Base-by-base conservation (phyloP, 2,888 invertebrate genomes). In the Ashinkailepas kermadecensis region DNA sequence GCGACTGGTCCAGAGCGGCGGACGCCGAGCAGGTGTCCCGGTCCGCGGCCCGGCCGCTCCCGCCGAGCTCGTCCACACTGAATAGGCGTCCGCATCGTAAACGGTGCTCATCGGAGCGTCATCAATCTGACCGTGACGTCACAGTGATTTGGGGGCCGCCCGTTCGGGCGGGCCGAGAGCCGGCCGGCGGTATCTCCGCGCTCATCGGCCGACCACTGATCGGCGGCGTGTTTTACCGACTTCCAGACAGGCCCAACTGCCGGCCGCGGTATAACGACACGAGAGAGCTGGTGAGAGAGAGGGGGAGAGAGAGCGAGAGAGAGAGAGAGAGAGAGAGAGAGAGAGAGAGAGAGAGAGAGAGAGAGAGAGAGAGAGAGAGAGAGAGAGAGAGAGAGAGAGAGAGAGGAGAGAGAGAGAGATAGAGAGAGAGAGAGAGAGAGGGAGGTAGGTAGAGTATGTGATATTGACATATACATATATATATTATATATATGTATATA, bases 41-140 rank as follows among this genome's bases (percentile, higher is more conserved):
- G 39, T 39, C 39, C 39, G 39, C 39, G 39, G 39, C 1, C 39
- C 39, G 39, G 39, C 4, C 12, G 12, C 25, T 25, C 13, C 25
- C 25, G n/a, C 12, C 67, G 65, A 10, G n/a, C 67, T n/a, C 67
- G 25, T 67, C n/a, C 67, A 13, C n/a, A 65, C 23, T 67, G 25
- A 67, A 67, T 67, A 67, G 67, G 67, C 67, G 67, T 67, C 67
- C 67, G 23, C 54, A 18, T 54, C 74, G 74, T 74, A 54, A 74
- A 74, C 74, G 54, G 74, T 74, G 74, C 54, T 74, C 74, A 74
- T 74, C 74, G 54, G 54, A 39, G 74, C 54, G 54, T 23, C 74
- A 74, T 74, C 74, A 74, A 74, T 74, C 54, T 39, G 54, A 11
- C 18, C 74, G 74, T 74, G 74, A 74, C 74, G 74, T 74, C 74